Percentiles rank a stretch among this genome's conserved stretches.
Conservation (phyloP, 2,888 invertebrate species). For the Unio pictorum region DNA sequence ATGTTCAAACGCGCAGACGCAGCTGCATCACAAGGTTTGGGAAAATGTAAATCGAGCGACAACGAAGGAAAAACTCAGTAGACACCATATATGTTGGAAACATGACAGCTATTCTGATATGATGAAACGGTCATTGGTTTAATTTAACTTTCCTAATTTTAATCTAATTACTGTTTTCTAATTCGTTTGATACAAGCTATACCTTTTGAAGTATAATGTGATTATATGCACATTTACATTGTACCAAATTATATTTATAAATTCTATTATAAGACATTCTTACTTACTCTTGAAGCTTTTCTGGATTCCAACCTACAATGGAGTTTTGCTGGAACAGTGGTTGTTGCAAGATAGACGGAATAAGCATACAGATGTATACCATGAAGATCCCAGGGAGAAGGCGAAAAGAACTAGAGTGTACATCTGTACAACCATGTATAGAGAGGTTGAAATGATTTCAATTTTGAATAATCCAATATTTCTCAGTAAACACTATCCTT, state of each 20-base stretch:
- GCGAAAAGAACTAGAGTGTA: conserved; percentile 45
- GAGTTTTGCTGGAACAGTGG: conserved; percentile 53
- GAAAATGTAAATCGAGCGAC: too few species aligned
- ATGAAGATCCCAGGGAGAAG: conserved; percentile 15
- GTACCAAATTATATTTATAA: too few species aligned
- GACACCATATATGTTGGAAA: too few species aligned
- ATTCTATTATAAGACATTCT: not conserved
- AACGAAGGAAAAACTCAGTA: too few species aligned
- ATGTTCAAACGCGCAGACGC: too few species aligned
- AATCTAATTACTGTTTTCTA: not conserved
- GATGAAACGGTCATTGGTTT: not conserved
- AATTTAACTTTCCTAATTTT: not conserved
- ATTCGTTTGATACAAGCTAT: not conserved
- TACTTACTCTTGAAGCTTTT: conserved; percentile 47
- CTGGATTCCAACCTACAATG: conserved; percentile 58
- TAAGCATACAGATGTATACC: conserved; percentile 21
- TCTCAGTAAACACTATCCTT: too few species aligned
- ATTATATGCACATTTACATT: too few species aligned
- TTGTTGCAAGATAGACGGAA: conserved; percentile 47
- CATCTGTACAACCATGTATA: conserved; percentile 68
- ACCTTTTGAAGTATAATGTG: not conserved
- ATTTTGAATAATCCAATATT: not conserved
- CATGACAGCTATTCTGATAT: too few species aligned
- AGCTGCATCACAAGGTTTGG: too few species aligned
- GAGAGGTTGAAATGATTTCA: conserved; percentile 50